Evolutionary conservation across 2,797 vertebrate species (phyloP), one percentile per base, ranked within the genome.

Genomic region (Hafferia zeledoni): DNA sequence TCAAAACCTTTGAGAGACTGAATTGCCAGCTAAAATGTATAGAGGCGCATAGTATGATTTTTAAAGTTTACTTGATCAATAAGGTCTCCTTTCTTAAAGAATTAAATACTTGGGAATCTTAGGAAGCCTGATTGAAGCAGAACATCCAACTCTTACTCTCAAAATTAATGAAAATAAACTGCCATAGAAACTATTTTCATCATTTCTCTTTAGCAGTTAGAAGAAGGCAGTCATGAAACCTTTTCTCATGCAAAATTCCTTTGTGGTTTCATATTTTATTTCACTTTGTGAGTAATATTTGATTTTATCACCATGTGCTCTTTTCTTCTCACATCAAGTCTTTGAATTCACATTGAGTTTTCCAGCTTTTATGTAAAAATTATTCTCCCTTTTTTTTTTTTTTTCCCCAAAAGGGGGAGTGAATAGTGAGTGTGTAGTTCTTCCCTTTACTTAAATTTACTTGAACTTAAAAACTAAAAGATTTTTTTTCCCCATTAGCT

Each of bases 251-350:
- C 5, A 68, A 87, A 50, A 6, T 53, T 31, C 8, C 6, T 57
- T 65, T 63, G 17, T 53, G 4, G 4, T 39, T 79, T 77, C 15
- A 47, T 31, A 8, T 41, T 39, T 37, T 56, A 22, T 65, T 87
- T 77, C 61, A 52, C 63, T 93, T 84, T 71, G 9, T 89, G 25
- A 50, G 10, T 65, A 87, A 74, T 6, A 68, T 89, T 33, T 72
- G 4, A 56, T 75, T 83, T 83, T 63, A 43, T 25, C 23, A n/a
- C 11, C 1, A 7, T 33, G 67, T 82, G 6, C 2, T 55, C 20
- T 16, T 33, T 89, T 77, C 10, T 75, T 82, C 13, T 92, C 16
- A 77, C 3, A 39, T 0, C 49, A 55, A 69, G 31, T 8, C 23
- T 89, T 88, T 61, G 10, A 27, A 75, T 87, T 83, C 19, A 4